phyloP scores from a whole-genome alignment of 2,888 invertebrate genomes.

The Agrotis ipsilon region DNA sequence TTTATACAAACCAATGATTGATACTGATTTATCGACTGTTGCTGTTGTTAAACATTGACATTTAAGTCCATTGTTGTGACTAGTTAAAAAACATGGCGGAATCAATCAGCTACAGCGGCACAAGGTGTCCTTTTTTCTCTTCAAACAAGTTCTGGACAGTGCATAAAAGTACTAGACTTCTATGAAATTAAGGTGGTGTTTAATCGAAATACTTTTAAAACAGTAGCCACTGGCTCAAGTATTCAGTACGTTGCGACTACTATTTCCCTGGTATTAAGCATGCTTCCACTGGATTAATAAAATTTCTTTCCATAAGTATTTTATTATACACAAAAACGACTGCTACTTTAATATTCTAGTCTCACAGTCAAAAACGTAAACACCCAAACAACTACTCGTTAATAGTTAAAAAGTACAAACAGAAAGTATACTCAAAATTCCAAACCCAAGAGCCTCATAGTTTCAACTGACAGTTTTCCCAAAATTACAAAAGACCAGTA shows the following conservation, averaged over 20 bases:
- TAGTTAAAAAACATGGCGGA: too few species aligned
- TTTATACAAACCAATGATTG: not conserved
- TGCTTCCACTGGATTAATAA: not conserved
- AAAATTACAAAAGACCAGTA: constrained; percentile 25
- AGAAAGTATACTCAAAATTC: not conserved
- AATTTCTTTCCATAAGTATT: too few species aligned
- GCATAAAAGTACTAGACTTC: too few species aligned
- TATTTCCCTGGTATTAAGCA: too few species aligned
- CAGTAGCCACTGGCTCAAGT: not conserved
- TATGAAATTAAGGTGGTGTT: too few species aligned
- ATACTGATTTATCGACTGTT: not conserved
- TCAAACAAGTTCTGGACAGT: too few species aligned
- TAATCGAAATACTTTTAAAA: not conserved
- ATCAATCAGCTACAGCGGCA: too few species aligned
- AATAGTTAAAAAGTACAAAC: too few species aligned
- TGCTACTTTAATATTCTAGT: not conserved
- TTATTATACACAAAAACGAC: not conserved
- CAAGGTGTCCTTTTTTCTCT: too few species aligned
- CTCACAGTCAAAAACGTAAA: constrained; percentile 7
- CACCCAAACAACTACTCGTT: not conserved
- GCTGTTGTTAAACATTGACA: not conserved
- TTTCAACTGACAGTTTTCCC: constrained; percentile 23
- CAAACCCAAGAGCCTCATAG: constrained; percentile 17
- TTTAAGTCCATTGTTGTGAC: not conserved
- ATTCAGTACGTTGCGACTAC: too few species aligned